Base-by-base conservation (phyloP, 2,797 vertebrate species). In the Anabas testudineus region DNA sequence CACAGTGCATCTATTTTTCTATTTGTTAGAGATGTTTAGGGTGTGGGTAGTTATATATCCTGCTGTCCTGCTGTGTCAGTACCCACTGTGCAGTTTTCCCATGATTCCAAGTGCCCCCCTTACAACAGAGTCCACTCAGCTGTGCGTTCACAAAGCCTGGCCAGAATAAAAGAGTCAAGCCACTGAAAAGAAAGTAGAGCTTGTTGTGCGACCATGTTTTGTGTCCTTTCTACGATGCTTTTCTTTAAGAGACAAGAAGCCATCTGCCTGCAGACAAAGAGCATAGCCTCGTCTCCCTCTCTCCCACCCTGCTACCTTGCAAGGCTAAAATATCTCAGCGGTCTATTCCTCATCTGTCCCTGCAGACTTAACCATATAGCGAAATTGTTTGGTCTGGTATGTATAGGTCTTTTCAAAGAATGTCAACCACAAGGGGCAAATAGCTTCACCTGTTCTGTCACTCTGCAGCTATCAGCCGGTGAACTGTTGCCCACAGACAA, bases 201-300 rank as follows among this genome's bases (percentile, higher is more conserved):
- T 88, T 83, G 90, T 89, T 89, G 86, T 91, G 81, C 57, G 78
- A 80, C 74, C 80, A 80, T 82, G 91, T 92, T 92, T 94, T 93
- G 88, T 91, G 77, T 74, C 73, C 71, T 87, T 86, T 89, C 81
- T 89, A 89, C 82, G 76, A 66, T 70, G 85, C 81, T 88, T 63
- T 86, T 92, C 91, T 94, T 94, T 90, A 72, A 89, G 79, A 86
- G 88, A 91, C 91, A 89, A 90, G 86, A 89, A 90, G 90, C 93
- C 95, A 94, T 96, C 95, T 97, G 95, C 94, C 93, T 51, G 66
- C 53, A 72, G 82, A 94, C 88, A 96, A 94, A 91, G 91, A 84
- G 74, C 24, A 45, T 61, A 64, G 64, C 34, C 86, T 67, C 46
- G 28, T 30, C 71, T 30, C 30, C 36, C 22, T 41, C 63, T 4